Conservation (phyloP, 2,888 invertebrate species). For the Odontothrips loti region DNA sequence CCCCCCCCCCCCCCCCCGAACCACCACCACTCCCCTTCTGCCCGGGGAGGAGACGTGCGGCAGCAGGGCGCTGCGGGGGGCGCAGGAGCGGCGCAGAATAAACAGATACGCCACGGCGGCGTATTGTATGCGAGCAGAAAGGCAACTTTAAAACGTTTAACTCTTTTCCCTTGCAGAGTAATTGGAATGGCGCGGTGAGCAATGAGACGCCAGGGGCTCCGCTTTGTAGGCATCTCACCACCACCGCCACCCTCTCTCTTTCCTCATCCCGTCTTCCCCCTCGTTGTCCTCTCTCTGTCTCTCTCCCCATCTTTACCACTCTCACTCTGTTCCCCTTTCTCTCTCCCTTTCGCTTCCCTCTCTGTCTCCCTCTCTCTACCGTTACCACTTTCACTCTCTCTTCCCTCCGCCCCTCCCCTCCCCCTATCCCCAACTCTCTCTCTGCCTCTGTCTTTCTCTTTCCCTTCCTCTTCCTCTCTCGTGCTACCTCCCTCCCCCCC, state of each 20-base stretch:
- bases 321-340: neutral
- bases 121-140: neutral
- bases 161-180: neutral
- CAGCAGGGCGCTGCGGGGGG: neutral
- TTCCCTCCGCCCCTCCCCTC: too few species aligned
- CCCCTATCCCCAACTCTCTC: too few species aligned
- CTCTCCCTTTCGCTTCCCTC: neutral
- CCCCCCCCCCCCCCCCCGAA: neutral
- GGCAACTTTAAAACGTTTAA: neutral
- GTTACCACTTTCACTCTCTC: too few species aligned
- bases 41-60: too few species aligned
- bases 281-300: slow-evolving; percentile 3
- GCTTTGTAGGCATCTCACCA: neutral
- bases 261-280: slow-evolving; percentile 29
- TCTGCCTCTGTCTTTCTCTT: too few species aligned
- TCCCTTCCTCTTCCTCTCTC: too few species aligned
- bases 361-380: neutral
- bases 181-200: neutral
- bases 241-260: slow-evolving; percentile 33
- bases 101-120: neutral
- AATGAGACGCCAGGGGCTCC: neutral
- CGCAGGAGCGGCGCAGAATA: neutral
- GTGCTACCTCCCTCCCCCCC: too few species aligned
- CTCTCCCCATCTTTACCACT: neutral
- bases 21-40: too few species aligned